phyloP scores from a whole-genome alignment of 1,140 invertebrate genomes.

The Ptiloglossa arizonensis region DNA sequence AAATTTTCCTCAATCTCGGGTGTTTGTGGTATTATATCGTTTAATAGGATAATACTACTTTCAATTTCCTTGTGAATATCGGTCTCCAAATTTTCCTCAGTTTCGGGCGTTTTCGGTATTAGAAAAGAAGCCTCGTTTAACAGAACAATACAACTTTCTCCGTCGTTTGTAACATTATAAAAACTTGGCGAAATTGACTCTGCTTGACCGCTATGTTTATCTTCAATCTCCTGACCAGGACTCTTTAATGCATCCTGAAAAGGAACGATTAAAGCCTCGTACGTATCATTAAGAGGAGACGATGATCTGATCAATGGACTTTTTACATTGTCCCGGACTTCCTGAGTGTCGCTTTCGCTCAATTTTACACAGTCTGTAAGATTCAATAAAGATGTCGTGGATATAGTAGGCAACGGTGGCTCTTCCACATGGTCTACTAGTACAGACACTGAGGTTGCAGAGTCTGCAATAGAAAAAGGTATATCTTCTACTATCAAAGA shows the following conservation, averaged over 20 bases:
- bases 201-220: not conserved
- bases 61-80: not conserved
- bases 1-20: not conserved
- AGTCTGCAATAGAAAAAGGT: constrained; percentile 2
- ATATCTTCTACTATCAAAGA: not conserved
- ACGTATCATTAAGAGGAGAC: not conserved
- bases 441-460: constrained; percentile 7
- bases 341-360: not conserved
- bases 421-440: constrained; percentile 16
- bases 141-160: not conserved
- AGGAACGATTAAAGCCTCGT: not conserved
- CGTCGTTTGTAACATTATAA: not conserved
- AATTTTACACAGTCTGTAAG: not conserved
- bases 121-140: not conserved
- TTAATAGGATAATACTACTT: not conserved
- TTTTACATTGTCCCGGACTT: not conserved
- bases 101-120: not conserved
- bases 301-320: not conserved
- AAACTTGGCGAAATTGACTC: not conserved
- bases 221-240: not conserved
- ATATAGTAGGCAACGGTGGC: constrained; percentile 30
- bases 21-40: not conserved
- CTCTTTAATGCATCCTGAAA: not conserved
- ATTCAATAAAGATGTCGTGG: constrained; percentile 23
- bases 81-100: not conserved